Percentiles rank a stretch among this genome's conserved stretches.
phyloP scores from a whole-genome alignment of 2,113 vertebrate species.

The Pangasianodon gigas region DNA sequence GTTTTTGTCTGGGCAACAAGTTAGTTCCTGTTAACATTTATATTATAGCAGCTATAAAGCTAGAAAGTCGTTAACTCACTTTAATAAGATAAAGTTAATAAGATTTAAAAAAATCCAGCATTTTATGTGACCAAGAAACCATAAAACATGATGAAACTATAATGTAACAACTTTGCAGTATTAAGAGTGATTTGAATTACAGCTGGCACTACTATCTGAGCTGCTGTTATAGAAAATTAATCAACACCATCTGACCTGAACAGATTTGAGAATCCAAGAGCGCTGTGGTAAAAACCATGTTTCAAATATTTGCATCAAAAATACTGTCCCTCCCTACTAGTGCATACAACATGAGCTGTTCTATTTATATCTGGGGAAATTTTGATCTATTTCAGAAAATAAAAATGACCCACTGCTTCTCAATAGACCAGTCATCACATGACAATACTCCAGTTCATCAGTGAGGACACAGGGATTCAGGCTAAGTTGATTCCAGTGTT shows the following conservation, averaged over 20 bases:
- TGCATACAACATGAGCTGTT: not conserved
- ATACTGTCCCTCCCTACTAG: not conserved
- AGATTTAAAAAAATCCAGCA: not conserved
- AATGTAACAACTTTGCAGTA: not conserved
- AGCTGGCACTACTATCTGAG: not conserved
- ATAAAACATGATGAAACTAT: not conserved
- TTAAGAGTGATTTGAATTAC: not conserved
- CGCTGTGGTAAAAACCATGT: not conserved
- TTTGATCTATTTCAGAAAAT: constrained; percentile 9
- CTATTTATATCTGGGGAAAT: not conserved
- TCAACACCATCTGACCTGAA: not conserved
- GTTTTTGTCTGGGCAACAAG: not conserved
- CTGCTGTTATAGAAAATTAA: not conserved
- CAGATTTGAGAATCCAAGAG: not conserved
- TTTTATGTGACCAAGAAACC: not conserved
- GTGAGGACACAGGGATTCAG: constrained; percentile 64
- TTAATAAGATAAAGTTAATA: too few species aligned
- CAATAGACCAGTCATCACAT: constrained; percentile 37
- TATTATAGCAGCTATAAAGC: not conserved
- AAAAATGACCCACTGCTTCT: not conserved
- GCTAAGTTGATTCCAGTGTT: constrained; percentile 61
- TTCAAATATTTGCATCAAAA: not conserved
- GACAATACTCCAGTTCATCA: constrained; percentile 49
- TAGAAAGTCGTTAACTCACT: too few species aligned
- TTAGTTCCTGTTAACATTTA: not conserved